A percentile compares a stretch with the other conserved stretches of the same genome.
Conservation (phyloP, 2,797 vertebrate genomes). For the Potorous gilbertii region DNA sequence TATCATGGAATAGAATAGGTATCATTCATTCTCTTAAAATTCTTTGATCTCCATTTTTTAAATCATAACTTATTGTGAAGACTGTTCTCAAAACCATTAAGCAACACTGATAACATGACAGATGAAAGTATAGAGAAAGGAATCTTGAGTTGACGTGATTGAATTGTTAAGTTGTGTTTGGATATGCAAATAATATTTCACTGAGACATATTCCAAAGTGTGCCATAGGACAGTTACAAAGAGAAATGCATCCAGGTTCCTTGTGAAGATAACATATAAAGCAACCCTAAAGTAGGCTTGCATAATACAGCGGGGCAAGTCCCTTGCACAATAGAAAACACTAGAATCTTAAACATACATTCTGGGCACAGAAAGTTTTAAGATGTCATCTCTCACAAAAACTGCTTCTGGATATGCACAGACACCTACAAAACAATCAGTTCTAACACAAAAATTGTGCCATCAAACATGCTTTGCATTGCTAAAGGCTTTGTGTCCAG, state of each 20-base stretch:
- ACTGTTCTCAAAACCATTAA: neutral
- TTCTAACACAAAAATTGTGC: neutral
- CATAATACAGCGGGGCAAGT: neutral
- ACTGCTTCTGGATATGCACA: neutral
- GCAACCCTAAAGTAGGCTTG: neutral
- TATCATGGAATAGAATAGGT: neutral
- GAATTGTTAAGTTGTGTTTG: neutral
- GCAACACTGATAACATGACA: conserved; percentile 14
- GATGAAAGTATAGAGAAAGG: neutral
- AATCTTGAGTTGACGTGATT: neutral
- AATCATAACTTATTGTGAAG: conserved; percentile 4
- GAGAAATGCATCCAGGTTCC: neutral
- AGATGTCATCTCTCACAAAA: neutral
- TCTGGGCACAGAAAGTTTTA: neutral
- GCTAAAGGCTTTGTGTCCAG: neutral
- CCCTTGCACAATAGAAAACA: neutral
- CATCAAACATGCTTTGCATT: neutral
- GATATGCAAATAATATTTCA: conserved; percentile 23
- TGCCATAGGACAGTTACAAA: neutral
- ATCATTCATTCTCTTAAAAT: neutral
- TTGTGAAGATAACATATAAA: neutral
- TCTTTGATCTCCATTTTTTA: neutral
- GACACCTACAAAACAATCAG: neutral
- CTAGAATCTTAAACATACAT: neutral
- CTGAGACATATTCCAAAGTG: neutral